Evolutionary conservation across 2,888 invertebrate species (phyloP).

Genomic region (Drosophila colorata): DNA sequence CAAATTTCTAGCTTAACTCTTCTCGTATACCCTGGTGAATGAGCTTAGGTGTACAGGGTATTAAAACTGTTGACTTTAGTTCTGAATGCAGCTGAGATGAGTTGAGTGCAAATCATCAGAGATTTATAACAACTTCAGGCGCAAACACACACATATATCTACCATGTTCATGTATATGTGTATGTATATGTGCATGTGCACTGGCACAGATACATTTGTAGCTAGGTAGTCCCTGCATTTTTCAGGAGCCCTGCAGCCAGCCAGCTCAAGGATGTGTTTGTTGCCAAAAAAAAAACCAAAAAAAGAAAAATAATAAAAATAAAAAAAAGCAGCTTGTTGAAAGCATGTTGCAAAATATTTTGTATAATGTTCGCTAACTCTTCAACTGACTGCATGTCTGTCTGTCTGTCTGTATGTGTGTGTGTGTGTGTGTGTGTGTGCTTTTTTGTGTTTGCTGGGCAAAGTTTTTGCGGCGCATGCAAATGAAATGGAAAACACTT

Average conservation of each 20-base stretch:
- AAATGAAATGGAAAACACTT: slow-evolving; percentile 81
- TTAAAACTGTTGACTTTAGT: slow-evolving; percentile 42
- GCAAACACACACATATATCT: slow-evolving; percentile 9
- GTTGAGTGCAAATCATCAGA: slow-evolving; percentile 61
- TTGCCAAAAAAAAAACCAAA: slow-evolving; percentile 41
- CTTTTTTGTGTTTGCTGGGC: slow-evolving; percentile 49
- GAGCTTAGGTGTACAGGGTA: slow-evolving; percentile 13
- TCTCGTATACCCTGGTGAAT: not conserved
- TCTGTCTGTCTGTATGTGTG: slow-evolving; percentile 8
- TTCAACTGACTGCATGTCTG: slow-evolving; percentile 42
- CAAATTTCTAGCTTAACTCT: not conserved
- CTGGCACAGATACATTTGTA: slow-evolving; percentile 7
- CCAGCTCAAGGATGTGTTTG: slow-evolving; percentile 31
- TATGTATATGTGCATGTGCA: not conserved
- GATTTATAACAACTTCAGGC: slow-evolving; percentile 65
- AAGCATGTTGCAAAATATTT: slow-evolving; percentile 69
- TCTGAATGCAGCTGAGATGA: slow-evolving; percentile 49
- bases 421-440: slow-evolving; percentile 22
- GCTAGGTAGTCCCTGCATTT: slow-evolving; percentile 56
- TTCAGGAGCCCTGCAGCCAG: slow-evolving; percentile 48
- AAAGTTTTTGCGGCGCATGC: slow-evolving; percentile 72
- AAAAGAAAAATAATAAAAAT: slow-evolving; percentile 11
- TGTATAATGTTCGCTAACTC: slow-evolving; percentile 63
- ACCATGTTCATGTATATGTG: not conserved
- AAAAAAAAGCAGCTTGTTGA: slow-evolving; percentile 45